A percentile compares a stretch with the other conserved stretches of the same genome.
Evolutionary conservation across 2,797 vertebrate species (phyloP).

Genomic region (Yasuhikotakia modesta): DNA sequence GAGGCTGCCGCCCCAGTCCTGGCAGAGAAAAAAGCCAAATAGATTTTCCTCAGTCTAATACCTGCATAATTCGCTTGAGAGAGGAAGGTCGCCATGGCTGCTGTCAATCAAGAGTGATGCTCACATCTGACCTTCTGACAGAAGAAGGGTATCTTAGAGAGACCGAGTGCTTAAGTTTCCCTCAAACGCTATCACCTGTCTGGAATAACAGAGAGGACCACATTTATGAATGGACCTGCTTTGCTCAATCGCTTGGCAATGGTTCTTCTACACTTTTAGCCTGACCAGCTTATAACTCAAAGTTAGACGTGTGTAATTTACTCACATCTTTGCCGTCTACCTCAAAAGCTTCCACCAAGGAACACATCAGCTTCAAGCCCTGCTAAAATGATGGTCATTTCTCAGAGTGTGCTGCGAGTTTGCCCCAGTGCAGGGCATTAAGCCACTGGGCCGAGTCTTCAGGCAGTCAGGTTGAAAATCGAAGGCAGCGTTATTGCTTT

Average conservation of each 20-base stretch:
- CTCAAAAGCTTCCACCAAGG: constrained; percentile 22
- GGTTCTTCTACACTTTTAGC: constrained; percentile 38
- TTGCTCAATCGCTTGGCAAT: constrained; percentile 29
- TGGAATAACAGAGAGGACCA: constrained; percentile 33
- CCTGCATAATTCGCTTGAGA: constrained; percentile 45
- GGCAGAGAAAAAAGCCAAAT: constrained; percentile 42
- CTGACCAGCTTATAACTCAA: constrained; percentile 40
- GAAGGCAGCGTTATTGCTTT: constrained; percentile 54
- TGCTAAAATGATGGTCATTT: constrained; percentile 47
- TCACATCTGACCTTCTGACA: constrained; percentile 15
- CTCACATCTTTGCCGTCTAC: constrained; percentile 42
- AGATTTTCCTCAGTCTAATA: constrained; percentile 49
- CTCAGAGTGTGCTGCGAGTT: constrained; percentile 43
- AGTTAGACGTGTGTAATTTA: constrained; percentile 44
- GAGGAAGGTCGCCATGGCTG: constrained; percentile 46
- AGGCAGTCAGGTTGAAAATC: constrained; percentile 58
- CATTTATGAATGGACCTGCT: constrained; percentile 50
- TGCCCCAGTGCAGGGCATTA: constrained; percentile 45
- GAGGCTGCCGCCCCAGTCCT: constrained; percentile 30
- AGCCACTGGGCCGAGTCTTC: constrained; percentile 50
- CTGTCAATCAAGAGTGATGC: constrained; percentile 46
- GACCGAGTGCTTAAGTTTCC: no score
- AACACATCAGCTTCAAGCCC: constrained; percentile 16
- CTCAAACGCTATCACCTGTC: no score
- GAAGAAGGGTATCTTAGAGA: constrained; percentile 20